Evolutionary conservation across 2,888 invertebrate genomes (phyloP).

Genomic region (Tetranychus piercei): DNA sequence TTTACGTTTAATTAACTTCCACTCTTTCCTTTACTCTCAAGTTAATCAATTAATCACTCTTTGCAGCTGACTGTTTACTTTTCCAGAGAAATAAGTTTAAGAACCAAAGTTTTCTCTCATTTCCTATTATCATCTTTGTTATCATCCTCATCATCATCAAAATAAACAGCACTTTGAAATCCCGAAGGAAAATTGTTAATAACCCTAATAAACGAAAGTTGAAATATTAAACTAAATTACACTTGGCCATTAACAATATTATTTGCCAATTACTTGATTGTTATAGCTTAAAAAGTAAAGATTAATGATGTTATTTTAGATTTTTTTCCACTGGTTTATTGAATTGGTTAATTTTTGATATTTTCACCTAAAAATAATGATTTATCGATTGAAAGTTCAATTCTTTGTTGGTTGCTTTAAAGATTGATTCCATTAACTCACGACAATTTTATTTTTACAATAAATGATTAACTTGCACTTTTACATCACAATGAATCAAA

Average conservation of each 20-base stretch:
- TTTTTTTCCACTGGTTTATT: not conserved
- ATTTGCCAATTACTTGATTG: not conserved
- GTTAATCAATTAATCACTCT: not conserved
- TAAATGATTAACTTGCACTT: too few relatives aligned
- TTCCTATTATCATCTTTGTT: not conserved
- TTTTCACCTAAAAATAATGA: not conserved
- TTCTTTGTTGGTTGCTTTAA: too few relatives aligned
- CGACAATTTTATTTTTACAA: too few relatives aligned
- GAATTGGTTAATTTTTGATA: not conserved
- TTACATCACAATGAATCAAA: too few relatives aligned
- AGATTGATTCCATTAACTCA: too few relatives aligned
- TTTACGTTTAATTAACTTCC: too few relatives aligned
- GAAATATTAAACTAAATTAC: not conserved
- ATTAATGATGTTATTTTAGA: not conserved
- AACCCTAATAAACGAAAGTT: not conserved
- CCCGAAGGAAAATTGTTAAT: not conserved
- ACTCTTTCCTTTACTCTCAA: not conserved
- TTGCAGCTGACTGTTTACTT: not conserved
- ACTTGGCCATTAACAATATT: not conserved
- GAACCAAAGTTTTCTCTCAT: not conserved
- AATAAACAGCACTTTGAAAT: not conserved
- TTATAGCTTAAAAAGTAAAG: not conserved
- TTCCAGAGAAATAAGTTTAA: not conserved
- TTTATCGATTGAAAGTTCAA: not conserved
- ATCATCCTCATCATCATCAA: not conserved